Percentiles rank a stretch among this genome's conserved stretches.
Evolutionary conservation across 2,888 invertebrate genomes (phyloP).

Genomic region (Sminthurides aquaticus): DNA sequence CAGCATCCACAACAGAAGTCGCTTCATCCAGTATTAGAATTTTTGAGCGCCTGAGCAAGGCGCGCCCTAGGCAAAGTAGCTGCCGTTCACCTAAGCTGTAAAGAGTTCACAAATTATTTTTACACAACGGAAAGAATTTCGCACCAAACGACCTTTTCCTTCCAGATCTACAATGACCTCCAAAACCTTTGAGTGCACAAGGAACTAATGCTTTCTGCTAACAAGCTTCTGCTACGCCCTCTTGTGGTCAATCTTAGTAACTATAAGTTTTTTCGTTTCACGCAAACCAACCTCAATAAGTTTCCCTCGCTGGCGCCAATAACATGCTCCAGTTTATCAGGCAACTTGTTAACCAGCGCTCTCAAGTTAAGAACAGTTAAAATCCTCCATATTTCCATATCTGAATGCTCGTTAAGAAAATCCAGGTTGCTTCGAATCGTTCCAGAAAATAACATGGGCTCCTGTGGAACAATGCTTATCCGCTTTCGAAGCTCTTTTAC

Average conservation of each 20-base stretch:
- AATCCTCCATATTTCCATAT: not conserved
- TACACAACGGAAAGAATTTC: no score
- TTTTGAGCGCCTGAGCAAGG: not conserved
- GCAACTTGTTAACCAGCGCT: not conserved
- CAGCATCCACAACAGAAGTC: not conserved
- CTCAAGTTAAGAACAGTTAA: not conserved
- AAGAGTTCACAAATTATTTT: no score
- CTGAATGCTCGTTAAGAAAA: not conserved
- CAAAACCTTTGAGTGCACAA: no score
- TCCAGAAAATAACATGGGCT: not conserved
- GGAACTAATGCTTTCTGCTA: no score
- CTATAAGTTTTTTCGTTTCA: no score
- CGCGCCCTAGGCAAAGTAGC: not conserved
- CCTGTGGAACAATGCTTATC: constrained; percentile 45
- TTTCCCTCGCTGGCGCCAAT: no score
- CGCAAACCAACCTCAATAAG: no score
- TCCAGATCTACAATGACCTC: no score
- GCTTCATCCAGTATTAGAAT: not conserved
- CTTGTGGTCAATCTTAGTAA: no score
- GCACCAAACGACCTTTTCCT: not conserved
- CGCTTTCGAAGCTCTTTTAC: constrained; percentile 47
- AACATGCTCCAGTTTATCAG: not conserved
- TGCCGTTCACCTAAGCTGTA: not conserved
- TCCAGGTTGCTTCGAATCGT: constrained; percentile 1
- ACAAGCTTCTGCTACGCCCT: no score